phyloP scores from a whole-genome alignment of 2,797 vertebrate species.

The Craterocephalus amniculus region DNA sequence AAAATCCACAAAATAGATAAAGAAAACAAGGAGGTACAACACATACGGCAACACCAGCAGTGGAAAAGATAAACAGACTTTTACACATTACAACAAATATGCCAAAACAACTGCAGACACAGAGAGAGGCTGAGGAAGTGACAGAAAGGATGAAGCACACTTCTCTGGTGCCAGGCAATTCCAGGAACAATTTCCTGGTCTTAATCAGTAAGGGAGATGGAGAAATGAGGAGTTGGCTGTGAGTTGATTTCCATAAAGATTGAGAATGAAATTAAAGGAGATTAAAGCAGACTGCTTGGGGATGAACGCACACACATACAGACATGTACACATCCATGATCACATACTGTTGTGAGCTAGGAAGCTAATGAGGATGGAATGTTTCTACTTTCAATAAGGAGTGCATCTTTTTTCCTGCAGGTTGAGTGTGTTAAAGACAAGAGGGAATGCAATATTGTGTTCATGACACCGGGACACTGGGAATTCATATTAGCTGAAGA shows the following conservation, averaged over 20 bases:
- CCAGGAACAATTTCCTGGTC: conserved; percentile 69
- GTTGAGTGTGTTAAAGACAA: conserved; percentile 5
- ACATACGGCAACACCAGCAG: conserved; percentile 1
- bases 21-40: conserved; percentile 31
- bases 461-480: conserved; percentile 12
- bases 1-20: conserved; percentile 30
- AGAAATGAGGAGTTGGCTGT: conserved; percentile 69
- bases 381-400: conserved; percentile 14
- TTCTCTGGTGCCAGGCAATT: conserved; percentile 64
- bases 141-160: conserved; percentile 43
- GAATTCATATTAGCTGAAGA: conserved; percentile 31
- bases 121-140: conserved; percentile 36
- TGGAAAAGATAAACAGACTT: conserved; percentile 5
- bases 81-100: conserved; percentile 11
- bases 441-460: conserved; percentile 34
- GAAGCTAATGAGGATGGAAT: conserved; percentile 13
- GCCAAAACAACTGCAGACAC: conserved; percentile 32
- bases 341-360: conserved; percentile 29
- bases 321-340: conserved; percentile 9
- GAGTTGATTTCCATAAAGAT: conserved; percentile 80
- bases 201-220: conserved; percentile 75
- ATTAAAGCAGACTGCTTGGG: conserved; percentile 71
- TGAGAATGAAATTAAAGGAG: conserved; percentile 78
- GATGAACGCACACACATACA: conserved; percentile 53
- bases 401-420: not conserved